phyloP scores from a whole-genome alignment of 2,797 vertebrate genomes.

The Cossypha heuglini region DNA sequence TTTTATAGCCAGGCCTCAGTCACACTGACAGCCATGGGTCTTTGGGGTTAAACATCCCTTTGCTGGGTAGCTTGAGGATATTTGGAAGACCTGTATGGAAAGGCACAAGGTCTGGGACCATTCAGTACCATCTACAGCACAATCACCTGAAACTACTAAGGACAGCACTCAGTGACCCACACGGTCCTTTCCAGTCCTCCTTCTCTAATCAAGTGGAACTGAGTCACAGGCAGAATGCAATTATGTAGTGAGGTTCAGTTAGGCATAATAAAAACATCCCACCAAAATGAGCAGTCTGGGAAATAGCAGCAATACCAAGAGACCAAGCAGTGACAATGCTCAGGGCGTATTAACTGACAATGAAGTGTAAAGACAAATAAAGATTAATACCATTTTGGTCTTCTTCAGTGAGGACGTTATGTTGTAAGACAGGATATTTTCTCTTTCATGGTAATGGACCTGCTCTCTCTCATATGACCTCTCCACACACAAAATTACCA shows the following conservation, averaged over 20 bases:
- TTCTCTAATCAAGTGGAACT: not conserved
- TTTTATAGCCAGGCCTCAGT: not conserved
- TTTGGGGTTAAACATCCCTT: not conserved
- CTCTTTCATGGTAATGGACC: not conserved
- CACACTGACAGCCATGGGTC: not conserved
- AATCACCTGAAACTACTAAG: not conserved
- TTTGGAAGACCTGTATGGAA: not conserved
- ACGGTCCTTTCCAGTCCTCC: not conserved
- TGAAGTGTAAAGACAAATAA: slow-evolving; percentile 12
- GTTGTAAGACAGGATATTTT: not conserved
- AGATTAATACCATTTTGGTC: slow-evolving; percentile 1
- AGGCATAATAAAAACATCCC: not conserved
- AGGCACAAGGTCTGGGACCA: not conserved
- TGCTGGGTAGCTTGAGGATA: not conserved
- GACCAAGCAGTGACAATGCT: not conserved
- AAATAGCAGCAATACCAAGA: not conserved
- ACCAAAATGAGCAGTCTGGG: not conserved
- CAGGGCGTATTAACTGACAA: not conserved
- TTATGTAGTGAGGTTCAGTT: not conserved
- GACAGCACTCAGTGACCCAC: not conserved
- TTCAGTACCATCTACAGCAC: not conserved
- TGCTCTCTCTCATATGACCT: not conserved
- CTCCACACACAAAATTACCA: not conserved
- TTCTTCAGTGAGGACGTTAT: not conserved
- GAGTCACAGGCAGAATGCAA: not conserved